A percentile compares a stretch with the other conserved stretches of the same genome.
Evolutionary conservation across 2,888 invertebrate genomes (phyloP).

Genomic region (Apamea crenata): DNA sequence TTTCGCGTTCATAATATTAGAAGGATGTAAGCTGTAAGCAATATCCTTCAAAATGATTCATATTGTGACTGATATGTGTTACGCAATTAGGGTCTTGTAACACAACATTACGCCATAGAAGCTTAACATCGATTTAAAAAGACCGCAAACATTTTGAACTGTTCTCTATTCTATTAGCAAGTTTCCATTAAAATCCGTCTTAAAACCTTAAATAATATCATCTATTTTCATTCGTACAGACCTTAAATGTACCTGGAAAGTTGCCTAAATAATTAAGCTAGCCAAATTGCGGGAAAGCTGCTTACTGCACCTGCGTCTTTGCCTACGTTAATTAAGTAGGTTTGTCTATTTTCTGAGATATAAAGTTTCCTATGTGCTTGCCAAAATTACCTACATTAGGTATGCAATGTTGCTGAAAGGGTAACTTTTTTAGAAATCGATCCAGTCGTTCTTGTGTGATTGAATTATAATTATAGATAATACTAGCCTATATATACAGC

Average conservation of each 20-base stretch:
- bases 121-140: background rate
- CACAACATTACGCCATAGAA: background rate
- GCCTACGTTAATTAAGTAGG: background rate
- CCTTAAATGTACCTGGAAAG: background rate
- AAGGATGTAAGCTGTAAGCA: background rate
- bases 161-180: background rate
- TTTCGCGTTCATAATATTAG: no score
- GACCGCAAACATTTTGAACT: background rate
- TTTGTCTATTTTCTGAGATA: background rate
- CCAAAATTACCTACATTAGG: background rate
- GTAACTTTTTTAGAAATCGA: background rate
- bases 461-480: background rate
- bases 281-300: background rate
- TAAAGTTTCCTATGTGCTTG: background rate
- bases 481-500: background rate
- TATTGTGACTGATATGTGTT: background rate
- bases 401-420: background rate
- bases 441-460: background rate
- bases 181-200: background rate
- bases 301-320: conserved; percentile 1
- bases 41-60: background rate
- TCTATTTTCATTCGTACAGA: background rate
- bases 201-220: background rate
- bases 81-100: background rate
- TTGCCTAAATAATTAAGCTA: background rate